Evolutionary conservation across 2,797 vertebrate genomes (phyloP), one percentile per base, ranked within the genome.

Genomic region (Leptodactylus fallax): DNA sequence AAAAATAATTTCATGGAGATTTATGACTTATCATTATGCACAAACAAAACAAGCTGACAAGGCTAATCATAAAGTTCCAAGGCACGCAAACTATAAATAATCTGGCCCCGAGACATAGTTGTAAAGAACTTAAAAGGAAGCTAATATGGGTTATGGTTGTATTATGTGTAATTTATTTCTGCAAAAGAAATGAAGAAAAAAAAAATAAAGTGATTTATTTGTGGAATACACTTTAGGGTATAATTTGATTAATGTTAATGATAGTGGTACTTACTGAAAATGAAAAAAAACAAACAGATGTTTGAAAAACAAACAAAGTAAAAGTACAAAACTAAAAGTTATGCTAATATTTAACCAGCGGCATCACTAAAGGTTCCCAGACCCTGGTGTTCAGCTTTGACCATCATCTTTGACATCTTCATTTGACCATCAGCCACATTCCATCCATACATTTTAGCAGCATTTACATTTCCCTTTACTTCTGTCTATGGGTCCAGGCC

Each of bases 31-130:
- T 85, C 56, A 85, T 85, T 77, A 77, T 8, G 58, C 72, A 85
- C n/a, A 85, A 63, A 27, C 14, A 77, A 85, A 85, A 85, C 56
- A 85, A 74, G 83, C 83, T 85, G 69, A 85, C 69, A 85, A 23
- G 4, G 56, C 19, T 76, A 49, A 85, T 74, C 36, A 76, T 45
- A 23, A 84, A 61, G 27, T 47, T 76, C 12, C 27, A 84, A 74
- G 47, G 65, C 25, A 72, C 65, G 49, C 27, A 60, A 84, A 60
- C 17, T 45, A 81, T 47, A 72, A 58, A 60, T 74, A 60, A 76
- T 23, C 6, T 9, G 45, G 21, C 36, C 16, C 3, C 19, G 13
- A 61, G 27, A 71, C 55, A 51, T 76, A 23, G 19, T 14, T 53
- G 1, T 13, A 8, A 53, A 51, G 47, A 81, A 81, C 36, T 23